These are phyloP conservation scores for Oryzias sinensis DNA, from an alignment of 2,797 vertebrate genomes.

Conservation along the genomic window DNA sequence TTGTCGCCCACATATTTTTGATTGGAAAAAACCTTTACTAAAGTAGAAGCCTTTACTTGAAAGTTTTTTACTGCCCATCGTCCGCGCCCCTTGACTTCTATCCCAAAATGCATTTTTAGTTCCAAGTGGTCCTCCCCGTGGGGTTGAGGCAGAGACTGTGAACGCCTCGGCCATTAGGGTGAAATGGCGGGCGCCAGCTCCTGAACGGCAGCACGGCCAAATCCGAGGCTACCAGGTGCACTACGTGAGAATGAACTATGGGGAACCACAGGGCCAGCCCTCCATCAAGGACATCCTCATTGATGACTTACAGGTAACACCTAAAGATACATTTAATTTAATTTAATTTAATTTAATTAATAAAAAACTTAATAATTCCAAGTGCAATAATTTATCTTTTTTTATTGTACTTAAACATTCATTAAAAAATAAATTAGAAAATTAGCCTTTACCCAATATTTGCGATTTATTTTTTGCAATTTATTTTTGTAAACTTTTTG, in stretches of 20 bases:
- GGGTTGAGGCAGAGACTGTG: constrained; percentile 93
- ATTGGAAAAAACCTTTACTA: constrained; percentile 26
- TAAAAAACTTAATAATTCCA: too few relatives aligned
- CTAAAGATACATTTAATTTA: neutral
- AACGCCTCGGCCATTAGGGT: constrained; percentile 93
- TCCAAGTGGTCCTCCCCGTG: constrained; percentile 95
- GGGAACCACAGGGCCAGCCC: constrained; percentile 88
- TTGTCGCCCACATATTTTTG: constrained; percentile 37
- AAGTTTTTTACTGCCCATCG: constrained; percentile 75
- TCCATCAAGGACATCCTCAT: constrained; percentile 93
- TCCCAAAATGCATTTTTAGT: constrained; percentile 96
- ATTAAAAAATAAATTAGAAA: too few relatives aligned
- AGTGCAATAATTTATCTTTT: too few relatives aligned
- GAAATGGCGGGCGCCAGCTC: constrained; percentile 90
- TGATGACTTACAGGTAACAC: constrained; percentile 89
- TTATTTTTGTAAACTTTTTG: too few relatives aligned
- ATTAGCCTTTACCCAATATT: too few relatives aligned
- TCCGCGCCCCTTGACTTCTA: constrained; percentile 81
- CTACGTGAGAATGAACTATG: constrained; percentile 90
- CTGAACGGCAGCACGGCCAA: constrained; percentile 91
- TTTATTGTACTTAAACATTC: too few relatives aligned
- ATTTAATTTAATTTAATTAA: too few relatives aligned
- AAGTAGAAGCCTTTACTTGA: constrained; percentile 71
- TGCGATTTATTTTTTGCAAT: too few relatives aligned
- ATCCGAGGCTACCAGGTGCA: constrained; percentile 96